Evolutionary conservation across 1,140 invertebrate genomes (phyloP).

Genomic region (Hetaerina americana): DNA sequence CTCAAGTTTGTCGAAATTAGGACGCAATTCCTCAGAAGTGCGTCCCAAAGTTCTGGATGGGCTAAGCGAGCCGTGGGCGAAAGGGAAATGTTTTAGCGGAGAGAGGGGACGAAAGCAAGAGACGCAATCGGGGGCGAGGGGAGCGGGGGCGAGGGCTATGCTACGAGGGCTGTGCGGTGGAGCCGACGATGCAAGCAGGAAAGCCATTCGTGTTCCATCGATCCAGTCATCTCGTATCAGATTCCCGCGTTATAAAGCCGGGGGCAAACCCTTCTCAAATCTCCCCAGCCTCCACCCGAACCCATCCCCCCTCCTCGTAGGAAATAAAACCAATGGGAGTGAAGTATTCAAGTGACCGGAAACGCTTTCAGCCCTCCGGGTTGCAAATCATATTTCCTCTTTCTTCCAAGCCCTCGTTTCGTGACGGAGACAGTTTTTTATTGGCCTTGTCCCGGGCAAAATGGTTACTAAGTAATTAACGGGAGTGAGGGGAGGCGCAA

Average conservation of each 20-base stretch:
- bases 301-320: neutral
- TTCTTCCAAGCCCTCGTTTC: no score
- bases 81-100: no score
- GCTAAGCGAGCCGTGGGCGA: no score
- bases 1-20: no score
- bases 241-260: no score
- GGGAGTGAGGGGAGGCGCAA: neutral
- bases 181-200: neutral
- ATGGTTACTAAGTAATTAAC: neutral
- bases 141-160: neutral
- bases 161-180: neutral
- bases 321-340: neutral
- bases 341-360: neutral
- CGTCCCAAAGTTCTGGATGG: no score
- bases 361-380: neutral
- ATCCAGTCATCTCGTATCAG: neutral
- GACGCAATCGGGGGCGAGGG: no score
- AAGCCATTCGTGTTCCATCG: neutral
- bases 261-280: no score
- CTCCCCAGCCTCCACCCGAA: neutral
- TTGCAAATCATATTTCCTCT: neutral
- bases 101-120: no score
- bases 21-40: no score
- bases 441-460: neutral
- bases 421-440: no score